Evolutionary conservation across 2,888 invertebrate genomes (phyloP), one percentile per base, ranked within the genome.

Genomic region (Lasius fuliginosus): DNA sequence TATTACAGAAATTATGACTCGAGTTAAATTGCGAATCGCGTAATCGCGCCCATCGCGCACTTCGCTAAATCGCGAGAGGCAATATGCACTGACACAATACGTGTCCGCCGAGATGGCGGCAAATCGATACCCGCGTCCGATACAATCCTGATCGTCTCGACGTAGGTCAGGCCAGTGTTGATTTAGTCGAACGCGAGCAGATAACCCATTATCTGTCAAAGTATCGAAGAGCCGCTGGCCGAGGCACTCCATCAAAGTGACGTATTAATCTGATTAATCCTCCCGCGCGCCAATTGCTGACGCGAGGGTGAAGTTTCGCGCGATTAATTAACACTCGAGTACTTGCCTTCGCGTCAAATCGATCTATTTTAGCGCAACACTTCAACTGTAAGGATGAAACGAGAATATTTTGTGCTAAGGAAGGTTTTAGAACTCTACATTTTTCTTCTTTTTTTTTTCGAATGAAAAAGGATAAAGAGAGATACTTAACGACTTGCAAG

Each of bases 131-230:
- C 40, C 53, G 33, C 58, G 64, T 36, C 65, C 86, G 87, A 85
- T 83, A 65, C 69, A 85, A 88, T 89, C 58, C 67, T 67, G 42
- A 85, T 85, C 65, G 56, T 67, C 65, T 30, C 49, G 33, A 58
- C 67, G 40, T 77, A 83, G 46, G 75, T 86, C 62, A 79, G 62
- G 60, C 77, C 23, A 56, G 40, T 49, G 75, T 79, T 85, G 85
- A 84, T 85, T 84, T 85, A 89, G 77, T 67, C 69, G 67, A 81
- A 75, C 69, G 71, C 74, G 74, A 79, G 71, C 77, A 68, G 64
- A 81, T 82, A 84, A 76, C 62, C 74, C 74, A 83, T 87, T 82
- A 85, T 87, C 68, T 65, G 73, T 36, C 86, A 82, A 87, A 85
- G 67, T 79, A 74, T 53, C 58, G 75, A 69, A 83, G 49, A 40